Evolutionary conservation across 1,140 invertebrate species (phyloP).

Genomic region (Zaprionus lachaisei): DNA sequence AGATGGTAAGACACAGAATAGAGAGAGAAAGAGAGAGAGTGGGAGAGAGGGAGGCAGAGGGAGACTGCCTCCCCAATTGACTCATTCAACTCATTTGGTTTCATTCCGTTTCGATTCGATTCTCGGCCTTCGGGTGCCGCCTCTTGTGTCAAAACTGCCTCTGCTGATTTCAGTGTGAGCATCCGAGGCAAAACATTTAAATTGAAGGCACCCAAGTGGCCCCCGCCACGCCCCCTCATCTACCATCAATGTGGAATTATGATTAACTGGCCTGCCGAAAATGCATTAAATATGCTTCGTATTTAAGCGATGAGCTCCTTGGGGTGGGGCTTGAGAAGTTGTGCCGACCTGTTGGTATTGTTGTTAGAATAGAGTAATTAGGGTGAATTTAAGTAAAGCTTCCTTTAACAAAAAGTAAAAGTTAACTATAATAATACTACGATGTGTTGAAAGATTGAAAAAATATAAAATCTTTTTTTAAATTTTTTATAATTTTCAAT

Average conservation of each 20-base stretch:
- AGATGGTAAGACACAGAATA: background rate
- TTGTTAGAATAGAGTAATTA: background rate
- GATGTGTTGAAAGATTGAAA: too few relatives aligned
- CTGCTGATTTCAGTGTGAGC: conserved; percentile 66
- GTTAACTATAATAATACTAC: background rate
- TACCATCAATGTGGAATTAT: conserved; percentile 40
- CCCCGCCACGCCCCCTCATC: conserved; percentile 12
- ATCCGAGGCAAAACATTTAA: conserved; percentile 68
- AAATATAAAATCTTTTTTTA: too few relatives aligned
- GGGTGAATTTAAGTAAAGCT: too few relatives aligned
- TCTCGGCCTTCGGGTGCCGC: conserved; percentile 55
- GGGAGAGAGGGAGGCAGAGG: background rate
- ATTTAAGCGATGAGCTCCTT: conserved; percentile 13
- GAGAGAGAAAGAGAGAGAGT: background rate
- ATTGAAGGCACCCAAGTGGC: background rate
- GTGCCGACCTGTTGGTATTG: background rate
- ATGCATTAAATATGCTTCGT: conserved; percentile 5
- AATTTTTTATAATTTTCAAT: too few relatives aligned
- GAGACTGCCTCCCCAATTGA: background rate
- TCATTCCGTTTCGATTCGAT: conserved; percentile 31
- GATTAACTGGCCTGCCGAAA: conserved; percentile 42
- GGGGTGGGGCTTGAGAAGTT: background rate
- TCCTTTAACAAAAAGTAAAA: too few relatives aligned
- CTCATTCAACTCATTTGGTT: background rate
- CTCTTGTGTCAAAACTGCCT: conserved; percentile 75